A percentile compares a stretch with the other conserved stretches of the same genome.
These are phyloP conservation scores for Gymnopithys bicolor DNA, from an alignment of 2,797 vertebrate species.

Conservation along the genomic window DNA sequence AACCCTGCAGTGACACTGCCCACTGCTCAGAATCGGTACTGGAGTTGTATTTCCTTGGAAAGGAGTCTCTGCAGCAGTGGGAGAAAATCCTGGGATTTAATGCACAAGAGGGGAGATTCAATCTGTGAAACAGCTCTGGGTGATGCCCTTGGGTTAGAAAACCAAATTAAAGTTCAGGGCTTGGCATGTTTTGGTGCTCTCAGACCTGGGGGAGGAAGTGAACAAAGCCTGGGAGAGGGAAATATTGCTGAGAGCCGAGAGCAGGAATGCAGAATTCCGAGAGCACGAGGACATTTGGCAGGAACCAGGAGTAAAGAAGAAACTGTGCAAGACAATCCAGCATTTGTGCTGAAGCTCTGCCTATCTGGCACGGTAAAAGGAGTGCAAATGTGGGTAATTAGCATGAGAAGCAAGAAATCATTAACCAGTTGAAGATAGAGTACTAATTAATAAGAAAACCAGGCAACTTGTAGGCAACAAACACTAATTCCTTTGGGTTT, in stretches of 20 bases:
- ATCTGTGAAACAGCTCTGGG: background rate
- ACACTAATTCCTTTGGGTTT: background rate
- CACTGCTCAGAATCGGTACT: background rate
- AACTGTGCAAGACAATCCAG: background rate
- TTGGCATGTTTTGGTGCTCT: background rate
- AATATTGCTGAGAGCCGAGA: background rate
- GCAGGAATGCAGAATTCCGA: background rate
- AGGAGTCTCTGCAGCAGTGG: background rate
- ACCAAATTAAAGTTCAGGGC: background rate
- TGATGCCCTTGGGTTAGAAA: background rate
- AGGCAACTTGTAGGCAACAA: background rate
- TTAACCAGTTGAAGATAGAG: background rate
- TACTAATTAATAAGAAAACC: background rate
- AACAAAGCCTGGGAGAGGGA: background rate
- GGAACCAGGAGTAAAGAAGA: background rate
- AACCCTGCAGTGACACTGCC: accelerated
- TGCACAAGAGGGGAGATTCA: background rate
- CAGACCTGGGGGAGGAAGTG: background rate
- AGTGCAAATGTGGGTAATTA: background rate
- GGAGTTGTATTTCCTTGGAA: background rate
- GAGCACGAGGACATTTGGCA: background rate
- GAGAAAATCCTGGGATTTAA: background rate
- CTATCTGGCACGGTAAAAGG: background rate
- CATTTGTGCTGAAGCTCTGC: background rate
- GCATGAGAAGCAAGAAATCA: background rate